Conservation (phyloP, 2,113 vertebrate genomes). For the Otocyon megalotis region DNA sequence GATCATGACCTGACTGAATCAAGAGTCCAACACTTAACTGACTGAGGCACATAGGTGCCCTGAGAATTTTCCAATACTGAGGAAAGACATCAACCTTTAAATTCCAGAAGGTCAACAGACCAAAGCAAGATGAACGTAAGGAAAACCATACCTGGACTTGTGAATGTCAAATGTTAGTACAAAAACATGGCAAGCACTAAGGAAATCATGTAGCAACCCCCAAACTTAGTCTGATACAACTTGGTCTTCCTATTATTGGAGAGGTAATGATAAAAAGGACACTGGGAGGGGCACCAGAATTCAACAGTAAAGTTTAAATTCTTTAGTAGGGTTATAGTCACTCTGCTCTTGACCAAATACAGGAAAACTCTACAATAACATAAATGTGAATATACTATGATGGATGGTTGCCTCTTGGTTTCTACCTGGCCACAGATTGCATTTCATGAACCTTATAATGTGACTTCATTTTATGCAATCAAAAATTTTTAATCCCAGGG, state of each 20-base stretch:
- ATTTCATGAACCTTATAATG: constrained; percentile 25
- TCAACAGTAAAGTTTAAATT: not conserved
- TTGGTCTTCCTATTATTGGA: not conserved
- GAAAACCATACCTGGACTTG: not conserved
- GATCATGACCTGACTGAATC: not conserved
- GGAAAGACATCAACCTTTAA: constrained; percentile 33
- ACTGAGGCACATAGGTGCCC: not conserved
- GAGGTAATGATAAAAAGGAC: not conserved
- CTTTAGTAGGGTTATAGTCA: not conserved
- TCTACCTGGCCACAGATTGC: not conserved
- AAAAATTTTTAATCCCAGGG: not conserved
- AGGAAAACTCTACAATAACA: not conserved
- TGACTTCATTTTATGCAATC: not conserved
- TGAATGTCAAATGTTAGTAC: constrained; percentile 3
- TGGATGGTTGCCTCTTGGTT: not conserved
- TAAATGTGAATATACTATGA: not conserved
- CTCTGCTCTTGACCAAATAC: not conserved
- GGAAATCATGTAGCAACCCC: not conserved
- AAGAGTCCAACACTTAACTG: not conserved
- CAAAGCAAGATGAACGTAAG: not conserved
- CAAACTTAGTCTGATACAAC: not conserved
- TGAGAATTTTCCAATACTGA: not conserved
- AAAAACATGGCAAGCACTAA: not conserved
- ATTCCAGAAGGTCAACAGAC: not conserved
- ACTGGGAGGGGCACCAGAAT: not conserved